These are phyloP conservation scores for Urechis unicinctus DNA, from an alignment of 2,888 invertebrate genomes.

Conservation along the genomic window DNA sequence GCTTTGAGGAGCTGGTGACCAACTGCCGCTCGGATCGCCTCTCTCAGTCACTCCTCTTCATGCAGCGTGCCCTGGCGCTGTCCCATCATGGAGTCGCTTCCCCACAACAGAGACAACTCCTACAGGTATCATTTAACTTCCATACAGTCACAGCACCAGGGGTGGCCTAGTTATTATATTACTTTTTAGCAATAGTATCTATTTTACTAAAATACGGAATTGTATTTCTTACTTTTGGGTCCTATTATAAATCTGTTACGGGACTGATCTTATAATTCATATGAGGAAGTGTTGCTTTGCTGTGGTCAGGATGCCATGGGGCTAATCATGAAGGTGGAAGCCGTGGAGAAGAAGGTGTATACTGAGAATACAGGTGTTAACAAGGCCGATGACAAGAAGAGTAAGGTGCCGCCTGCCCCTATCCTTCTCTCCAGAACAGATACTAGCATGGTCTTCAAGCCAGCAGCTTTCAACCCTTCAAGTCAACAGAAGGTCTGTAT, in stretches of 20 bases:
- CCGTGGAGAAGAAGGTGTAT: constrained; percentile 38
- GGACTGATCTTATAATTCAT: no score
- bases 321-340: constrained; percentile 27
- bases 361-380: constrained; percentile 30
- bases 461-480: constrained; percentile 36
- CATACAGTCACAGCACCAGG: background rate
- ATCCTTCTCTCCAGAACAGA: constrained; percentile 43
- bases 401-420: constrained; percentile 39
- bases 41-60: constrained; percentile 37
- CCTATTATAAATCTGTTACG: no score
- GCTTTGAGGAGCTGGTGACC: constrained; percentile 31
- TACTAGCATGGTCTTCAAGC: constrained; percentile 43
- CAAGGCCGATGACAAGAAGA: constrained; percentile 12
- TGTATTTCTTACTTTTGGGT: no score
- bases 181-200: background rate
- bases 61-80: constrained; percentile 31
- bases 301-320: constrained; percentile 1
- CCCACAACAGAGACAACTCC: constrained; percentile 27
- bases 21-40: constrained; percentile 36
- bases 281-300: no score
- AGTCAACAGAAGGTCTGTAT: constrained; percentile 1
- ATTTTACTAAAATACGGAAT: no score
- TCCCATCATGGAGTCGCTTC: constrained; percentile 18
- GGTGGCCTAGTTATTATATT: background rate
- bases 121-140: constrained; percentile 23